A percentile compares a stretch with the other conserved stretches of the same genome.
phyloP scores from a whole-genome alignment of 2,113 vertebrate species.

The Leucosticte australis region DNA sequence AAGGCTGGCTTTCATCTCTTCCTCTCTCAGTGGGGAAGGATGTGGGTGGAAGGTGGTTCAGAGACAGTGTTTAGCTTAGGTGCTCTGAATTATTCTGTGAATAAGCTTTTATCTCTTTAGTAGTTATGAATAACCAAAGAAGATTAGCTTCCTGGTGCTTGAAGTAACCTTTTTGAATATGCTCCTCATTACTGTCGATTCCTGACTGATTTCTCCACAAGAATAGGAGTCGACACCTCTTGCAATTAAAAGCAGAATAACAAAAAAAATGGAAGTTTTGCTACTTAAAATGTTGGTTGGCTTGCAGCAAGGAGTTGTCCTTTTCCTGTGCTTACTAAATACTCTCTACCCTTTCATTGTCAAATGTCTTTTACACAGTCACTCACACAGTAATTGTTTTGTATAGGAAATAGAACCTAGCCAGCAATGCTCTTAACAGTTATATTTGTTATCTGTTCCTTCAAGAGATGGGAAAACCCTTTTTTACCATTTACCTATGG shows the following conservation, averaged over 20 bases:
- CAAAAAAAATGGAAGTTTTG: not conserved
- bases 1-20: not conserved
- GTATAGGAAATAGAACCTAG: not conserved
- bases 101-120: conserved; percentile 16
- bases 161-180: conserved; percentile 15
- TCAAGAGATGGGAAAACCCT: not conserved
- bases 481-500: no score
- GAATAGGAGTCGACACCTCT: not conserved
- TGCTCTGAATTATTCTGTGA: conserved; percentile 24
- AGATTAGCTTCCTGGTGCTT: conserved; percentile 11
- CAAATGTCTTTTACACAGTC: not conserved
- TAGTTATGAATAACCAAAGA: conserved; percentile 20
- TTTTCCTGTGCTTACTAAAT: not conserved
- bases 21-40: not conserved
- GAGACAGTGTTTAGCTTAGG: not conserved
- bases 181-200: not conserved
- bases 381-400: not conserved
- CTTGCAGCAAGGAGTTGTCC: not conserved
- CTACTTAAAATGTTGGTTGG: not conserved
- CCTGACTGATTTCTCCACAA: conserved; percentile 18
- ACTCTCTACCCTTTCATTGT: not conserved
- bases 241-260: not conserved
- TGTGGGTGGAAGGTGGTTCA: not conserved
- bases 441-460: not conserved
- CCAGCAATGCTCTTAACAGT: not conserved